These are phyloP conservation scores for Apodemus agrarius DNA, from an alignment of 2,797 vertebrate genomes.

Conservation along the genomic window DNA sequence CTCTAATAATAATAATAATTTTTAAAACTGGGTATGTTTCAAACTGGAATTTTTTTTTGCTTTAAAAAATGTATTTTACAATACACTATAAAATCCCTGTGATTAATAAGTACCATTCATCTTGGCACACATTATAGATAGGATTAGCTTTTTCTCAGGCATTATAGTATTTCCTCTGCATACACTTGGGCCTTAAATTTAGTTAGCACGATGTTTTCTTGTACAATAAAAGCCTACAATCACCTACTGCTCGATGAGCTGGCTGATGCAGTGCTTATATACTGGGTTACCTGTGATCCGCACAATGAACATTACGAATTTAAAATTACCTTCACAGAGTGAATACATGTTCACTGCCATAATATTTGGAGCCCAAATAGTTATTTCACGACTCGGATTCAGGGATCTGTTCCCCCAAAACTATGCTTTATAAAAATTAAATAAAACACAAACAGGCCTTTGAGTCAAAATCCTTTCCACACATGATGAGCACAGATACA, in stretches of 20 bases:
- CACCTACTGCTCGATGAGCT: slow-evolving; percentile 23
- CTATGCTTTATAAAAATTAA: slow-evolving; percentile 42
- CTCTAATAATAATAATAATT: neutral
- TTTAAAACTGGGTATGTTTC: neutral
- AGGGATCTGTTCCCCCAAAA: slow-evolving; percentile 18
- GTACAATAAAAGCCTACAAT: slow-evolving; percentile 48
- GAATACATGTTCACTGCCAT: slow-evolving; percentile 45
- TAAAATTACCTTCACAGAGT: slow-evolving; percentile 49
- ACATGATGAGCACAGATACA: neutral
- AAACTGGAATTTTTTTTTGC: neutral
- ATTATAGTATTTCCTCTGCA: neutral
- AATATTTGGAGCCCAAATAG: slow-evolving; percentile 36
- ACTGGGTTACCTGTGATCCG: slow-evolving; percentile 25
- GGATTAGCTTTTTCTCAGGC: slow-evolving; percentile 28
- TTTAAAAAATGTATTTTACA: slow-evolving; percentile 18
- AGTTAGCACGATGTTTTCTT: slow-evolving; percentile 54
- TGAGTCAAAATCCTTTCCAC: neutral
- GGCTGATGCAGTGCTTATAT: slow-evolving; percentile 18
- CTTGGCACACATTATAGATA: neutral
- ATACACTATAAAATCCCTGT: slow-evolving; percentile 23
- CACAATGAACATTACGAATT: slow-evolving; percentile 29
- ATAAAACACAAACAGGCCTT: slow-evolving; percentile 28
- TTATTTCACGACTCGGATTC: slow-evolving; percentile 48
- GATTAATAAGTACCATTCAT: slow-evolving; percentile 37
- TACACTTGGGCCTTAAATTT: slow-evolving; percentile 20